phyloP scores from a whole-genome alignment of 2,888 invertebrate species.

The Diarsia mendica region DNA sequence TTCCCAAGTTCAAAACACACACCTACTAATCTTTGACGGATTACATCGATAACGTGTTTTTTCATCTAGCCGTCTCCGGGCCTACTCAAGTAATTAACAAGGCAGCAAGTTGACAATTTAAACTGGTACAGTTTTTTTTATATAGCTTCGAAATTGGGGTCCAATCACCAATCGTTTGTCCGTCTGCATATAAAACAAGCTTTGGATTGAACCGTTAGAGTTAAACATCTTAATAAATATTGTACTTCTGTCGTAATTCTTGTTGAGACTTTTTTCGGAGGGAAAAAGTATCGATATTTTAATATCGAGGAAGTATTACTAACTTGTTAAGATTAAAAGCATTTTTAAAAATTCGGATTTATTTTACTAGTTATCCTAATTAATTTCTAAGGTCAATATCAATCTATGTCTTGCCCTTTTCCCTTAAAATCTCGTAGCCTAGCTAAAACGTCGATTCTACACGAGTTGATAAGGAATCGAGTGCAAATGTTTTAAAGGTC shows the following conservation, averaged over 20 bases:
- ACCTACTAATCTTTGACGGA: conserved; percentile 31
- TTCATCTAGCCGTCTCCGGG: conserved; percentile 40
- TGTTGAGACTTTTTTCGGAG: conserved; percentile 9
- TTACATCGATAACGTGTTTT: conserved; percentile 32
- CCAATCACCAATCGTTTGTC: conserved; percentile 66
- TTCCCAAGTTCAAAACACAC: conserved; percentile 11
- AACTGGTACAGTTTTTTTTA: conserved; percentile 66
- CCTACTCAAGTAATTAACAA: conserved; percentile 64
- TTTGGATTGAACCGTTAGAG: conserved; percentile 59
- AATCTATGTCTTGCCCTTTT: neutral
- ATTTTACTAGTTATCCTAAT: neutral
- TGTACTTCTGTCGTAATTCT: conserved; percentile 52
- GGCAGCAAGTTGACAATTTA: conserved; percentile 66
- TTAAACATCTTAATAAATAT: conserved; percentile 65
- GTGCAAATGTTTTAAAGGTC: neutral
- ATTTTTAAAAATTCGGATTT: neutral
- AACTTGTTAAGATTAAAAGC: neutral
- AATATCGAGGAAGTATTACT: neutral
- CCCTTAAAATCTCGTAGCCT: neutral
- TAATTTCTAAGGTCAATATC: neutral
- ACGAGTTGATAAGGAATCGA: neutral
- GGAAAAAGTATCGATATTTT: conserved; percentile 4
- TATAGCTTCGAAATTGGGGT: conserved; percentile 53
- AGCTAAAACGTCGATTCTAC: neutral
- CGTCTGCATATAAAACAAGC: conserved; percentile 61